A percentile compares a stretch with the other conserved stretches of the same genome.
Conservation (phyloP, 2,113 vertebrate species). For the Nyctereutes procyonoides region DNA sequence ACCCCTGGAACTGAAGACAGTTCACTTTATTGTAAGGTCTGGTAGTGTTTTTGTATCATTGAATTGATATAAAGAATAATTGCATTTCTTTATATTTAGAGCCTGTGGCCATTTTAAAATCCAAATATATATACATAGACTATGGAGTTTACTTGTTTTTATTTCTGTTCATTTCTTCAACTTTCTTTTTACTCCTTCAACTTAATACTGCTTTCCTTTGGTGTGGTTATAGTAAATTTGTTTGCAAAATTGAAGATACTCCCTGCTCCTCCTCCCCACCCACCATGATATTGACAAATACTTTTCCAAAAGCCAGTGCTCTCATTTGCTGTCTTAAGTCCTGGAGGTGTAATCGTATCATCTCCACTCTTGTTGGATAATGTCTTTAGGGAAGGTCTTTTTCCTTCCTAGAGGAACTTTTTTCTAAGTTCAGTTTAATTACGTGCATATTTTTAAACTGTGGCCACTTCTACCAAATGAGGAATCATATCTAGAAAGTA, state of each 20-base stretch:
- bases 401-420: not conserved
- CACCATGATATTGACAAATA: not conserved
- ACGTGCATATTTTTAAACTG: not conserved
- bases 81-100: not conserved
- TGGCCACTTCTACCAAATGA: not conserved
- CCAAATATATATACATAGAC: not conserved
- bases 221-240: not conserved
- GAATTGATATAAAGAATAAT: not conserved
- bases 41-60: not conserved
- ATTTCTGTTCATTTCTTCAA: not conserved
- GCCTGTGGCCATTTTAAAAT: not conserved
- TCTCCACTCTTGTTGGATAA: not conserved
- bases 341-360: not conserved
- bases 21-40: not conserved
- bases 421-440: not conserved
- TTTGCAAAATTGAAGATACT: not conserved
- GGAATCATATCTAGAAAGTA: not conserved
- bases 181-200: not conserved
- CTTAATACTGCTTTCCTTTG: not conserved
- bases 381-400: not conserved
- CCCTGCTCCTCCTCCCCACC: fast-evolving
- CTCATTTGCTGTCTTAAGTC: not conserved
- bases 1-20: not conserved
- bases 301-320: not conserved
- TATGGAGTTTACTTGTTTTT: not conserved